A percentile compares a stretch with the other conserved stretches of the same genome.
Evolutionary conservation across 2,888 invertebrate genomes (phyloP).

Genomic region (Rhamphomyia laevipes): DNA sequence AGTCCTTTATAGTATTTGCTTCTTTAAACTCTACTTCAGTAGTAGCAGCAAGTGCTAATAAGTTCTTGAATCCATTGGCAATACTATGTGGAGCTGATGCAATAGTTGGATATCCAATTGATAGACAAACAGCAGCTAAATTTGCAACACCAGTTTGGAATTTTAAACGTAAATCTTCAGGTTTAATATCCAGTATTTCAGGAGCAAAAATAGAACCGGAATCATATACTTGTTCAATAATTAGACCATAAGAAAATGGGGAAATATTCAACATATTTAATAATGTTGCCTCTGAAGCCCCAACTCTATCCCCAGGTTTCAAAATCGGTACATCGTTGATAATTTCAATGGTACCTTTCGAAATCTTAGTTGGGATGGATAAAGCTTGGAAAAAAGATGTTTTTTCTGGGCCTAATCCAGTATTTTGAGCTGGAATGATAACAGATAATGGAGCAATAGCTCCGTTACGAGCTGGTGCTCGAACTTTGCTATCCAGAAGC

Average conservation of each 20-base stretch:
- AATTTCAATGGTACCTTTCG: slow-evolving; percentile 99
- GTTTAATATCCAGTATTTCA: slow-evolving; percentile 93
- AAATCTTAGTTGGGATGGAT: slow-evolving; percentile 98
- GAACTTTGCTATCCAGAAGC: slow-evolving; percentile 90
- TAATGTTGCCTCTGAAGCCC: slow-evolving; percentile 96
- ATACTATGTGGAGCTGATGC: slow-evolving; percentile 97
- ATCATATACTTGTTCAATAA: slow-evolving; percentile 95
- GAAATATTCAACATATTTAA: slow-evolving; percentile 99
- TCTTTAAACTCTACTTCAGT: slow-evolving; percentile 94
- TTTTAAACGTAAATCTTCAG: slow-evolving; percentile 82
- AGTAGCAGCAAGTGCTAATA: slow-evolving; percentile 90
- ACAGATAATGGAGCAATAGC: slow-evolving; percentile 95
- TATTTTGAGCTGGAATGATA: slow-evolving; percentile 97
- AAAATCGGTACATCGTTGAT: slow-evolving; percentile 92
- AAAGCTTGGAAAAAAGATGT: slow-evolving; percentile 99
- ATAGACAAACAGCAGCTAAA: slow-evolving; percentile 82
- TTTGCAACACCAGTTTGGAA: slow-evolving; percentile 92
- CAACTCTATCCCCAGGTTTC: slow-evolving; percentile 94
- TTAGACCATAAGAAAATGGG: slow-evolving; percentile 93
- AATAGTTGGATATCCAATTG: slow-evolving; percentile 90
- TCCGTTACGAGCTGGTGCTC: slow-evolving; percentile 80
- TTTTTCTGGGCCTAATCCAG: slow-evolving; percentile 97
- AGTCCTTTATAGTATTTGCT: slow-evolving; percentile 85
- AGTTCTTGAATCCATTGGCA: slow-evolving; percentile 95
- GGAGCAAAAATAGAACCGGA: slow-evolving; percentile 97